These are phyloP conservation scores for Orycteropus afer DNA, from an alignment of 2,113 vertebrate species.

Conservation along the genomic window DNA sequence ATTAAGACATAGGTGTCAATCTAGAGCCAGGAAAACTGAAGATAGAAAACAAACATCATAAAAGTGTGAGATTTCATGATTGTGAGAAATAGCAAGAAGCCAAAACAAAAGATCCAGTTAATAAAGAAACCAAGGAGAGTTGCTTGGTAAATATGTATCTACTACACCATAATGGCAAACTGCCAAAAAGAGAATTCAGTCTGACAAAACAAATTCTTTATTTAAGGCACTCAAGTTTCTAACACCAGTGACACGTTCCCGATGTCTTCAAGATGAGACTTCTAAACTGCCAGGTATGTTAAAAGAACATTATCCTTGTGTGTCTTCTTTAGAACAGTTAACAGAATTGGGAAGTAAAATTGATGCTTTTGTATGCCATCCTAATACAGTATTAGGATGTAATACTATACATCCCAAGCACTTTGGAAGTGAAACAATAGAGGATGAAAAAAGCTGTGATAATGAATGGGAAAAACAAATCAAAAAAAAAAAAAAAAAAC, in stretches of 20 bases:
- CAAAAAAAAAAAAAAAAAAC: too few relatives aligned
- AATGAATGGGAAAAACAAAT: too few relatives aligned
- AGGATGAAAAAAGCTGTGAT: too few relatives aligned
- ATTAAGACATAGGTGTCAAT: conserved; percentile 7
- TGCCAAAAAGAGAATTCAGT: conserved; percentile 87
- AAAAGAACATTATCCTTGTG: conserved; percentile 90
- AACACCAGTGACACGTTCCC: conserved; percentile 95
- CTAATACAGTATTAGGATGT: conserved; percentile 83
- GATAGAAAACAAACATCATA: conserved; percentile 68
- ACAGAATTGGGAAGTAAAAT: conserved; percentile 86
- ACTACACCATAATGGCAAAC: conserved; percentile 90
- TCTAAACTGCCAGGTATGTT: conserved; percentile 86
- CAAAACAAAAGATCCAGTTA: conserved; percentile 57
- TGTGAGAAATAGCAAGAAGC: conserved; percentile 44
- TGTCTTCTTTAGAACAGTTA: conserved; percentile 91
- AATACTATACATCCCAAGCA: too few relatives aligned
- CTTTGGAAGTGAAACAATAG: too few relatives aligned
- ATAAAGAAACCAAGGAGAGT: conserved; percentile 74
- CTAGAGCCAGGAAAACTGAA: conserved; percentile 20
- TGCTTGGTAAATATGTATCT: conserved; percentile 88
- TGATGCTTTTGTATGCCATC: conserved; percentile 88
- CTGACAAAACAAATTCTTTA: conserved; percentile 81
- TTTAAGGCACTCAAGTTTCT: conserved; percentile 93
- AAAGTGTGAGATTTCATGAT: conserved; percentile 58
- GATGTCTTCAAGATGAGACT: conserved; percentile 90